These are phyloP conservation scores for Chiloscyllium punctatum DNA, from an alignment of 2,797 vertebrate species.

Conservation along the genomic window DNA sequence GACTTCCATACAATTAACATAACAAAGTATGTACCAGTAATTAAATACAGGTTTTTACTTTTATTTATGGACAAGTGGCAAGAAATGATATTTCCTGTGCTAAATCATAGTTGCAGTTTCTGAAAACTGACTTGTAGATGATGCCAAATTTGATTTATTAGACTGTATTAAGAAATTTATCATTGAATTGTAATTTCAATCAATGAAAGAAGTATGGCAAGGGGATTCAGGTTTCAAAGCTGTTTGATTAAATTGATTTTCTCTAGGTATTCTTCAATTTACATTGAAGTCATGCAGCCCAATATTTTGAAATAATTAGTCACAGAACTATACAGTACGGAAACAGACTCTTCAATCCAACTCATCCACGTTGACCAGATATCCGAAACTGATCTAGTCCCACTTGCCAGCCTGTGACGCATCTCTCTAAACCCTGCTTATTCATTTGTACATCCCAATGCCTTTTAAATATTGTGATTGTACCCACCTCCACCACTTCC, in stretches of 20 bases:
- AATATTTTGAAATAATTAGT: slow-evolving; percentile 34
- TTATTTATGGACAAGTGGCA: background rate
- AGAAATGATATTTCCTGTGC: background rate
- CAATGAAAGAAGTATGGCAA: background rate
- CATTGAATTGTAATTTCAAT: background rate
- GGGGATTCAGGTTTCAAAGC: background rate
- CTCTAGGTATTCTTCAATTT: slow-evolving; percentile 39
- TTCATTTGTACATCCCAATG: no score
- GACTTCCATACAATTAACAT: background rate
- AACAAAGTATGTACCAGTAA: background rate
- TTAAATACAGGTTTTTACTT: background rate
- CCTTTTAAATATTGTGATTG: no score
- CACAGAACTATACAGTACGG: no score
- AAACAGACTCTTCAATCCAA: no score
- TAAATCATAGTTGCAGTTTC: background rate
- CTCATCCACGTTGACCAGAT: no score
- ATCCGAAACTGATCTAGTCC: no score
- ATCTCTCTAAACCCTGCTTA: no score
- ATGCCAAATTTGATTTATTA: background rate
- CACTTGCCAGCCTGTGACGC: no score
- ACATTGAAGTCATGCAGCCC: slow-evolving; percentile 41
- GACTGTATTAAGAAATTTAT: background rate
- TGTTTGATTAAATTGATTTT: background rate
- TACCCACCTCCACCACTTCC: no score
- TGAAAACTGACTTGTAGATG: background rate